A percentile compares a stretch with the other conserved stretches of the same genome.
Conservation (phyloP, 2,113 vertebrate genomes). For the Anolis sagrei region DNA sequence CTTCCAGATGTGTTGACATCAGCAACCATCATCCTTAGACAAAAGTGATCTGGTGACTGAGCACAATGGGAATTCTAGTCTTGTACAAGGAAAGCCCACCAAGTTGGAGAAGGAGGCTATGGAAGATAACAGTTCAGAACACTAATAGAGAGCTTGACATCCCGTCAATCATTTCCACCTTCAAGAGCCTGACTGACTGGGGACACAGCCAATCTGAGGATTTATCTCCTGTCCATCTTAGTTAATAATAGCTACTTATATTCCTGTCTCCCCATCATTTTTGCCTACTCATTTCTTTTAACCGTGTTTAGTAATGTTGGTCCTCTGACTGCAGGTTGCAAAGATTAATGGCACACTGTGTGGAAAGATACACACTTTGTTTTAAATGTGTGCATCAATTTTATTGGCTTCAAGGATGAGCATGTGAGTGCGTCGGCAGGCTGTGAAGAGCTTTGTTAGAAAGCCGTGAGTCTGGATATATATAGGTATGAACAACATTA, state of each 20-base stretch:
- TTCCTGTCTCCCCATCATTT: conserved; percentile 12
- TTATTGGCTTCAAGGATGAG: not conserved
- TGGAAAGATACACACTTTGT: not conserved
- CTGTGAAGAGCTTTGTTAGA: not conserved
- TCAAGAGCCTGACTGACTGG: conserved; percentile 9
- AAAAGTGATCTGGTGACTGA: not conserved
- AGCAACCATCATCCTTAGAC: not conserved
- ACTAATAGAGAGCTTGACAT: conserved; percentile 4
- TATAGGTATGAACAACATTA: not conserved
- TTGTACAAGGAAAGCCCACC: not conserved
- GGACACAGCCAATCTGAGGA: not conserved
- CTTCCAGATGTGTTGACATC: not conserved
- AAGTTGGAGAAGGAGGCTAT: not conserved
- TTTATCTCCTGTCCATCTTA: not conserved
- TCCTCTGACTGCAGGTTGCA: not conserved
- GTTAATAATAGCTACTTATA: conserved; percentile 22
- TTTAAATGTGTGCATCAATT: not conserved
- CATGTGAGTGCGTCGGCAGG: not conserved
- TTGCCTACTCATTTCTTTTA: conserved; percentile 25
- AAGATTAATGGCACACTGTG: conserved; percentile 4
- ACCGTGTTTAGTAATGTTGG: not conserved
- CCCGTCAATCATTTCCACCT: conserved; percentile 16
- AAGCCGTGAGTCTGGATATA: not conserved
- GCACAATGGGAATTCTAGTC: not conserved
- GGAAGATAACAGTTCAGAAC: not conserved